Percentiles rank a stretch among this genome's conserved stretches.
phyloP scores from a whole-genome alignment of 1,140 invertebrate species.

The Orchestia grillus region DNA sequence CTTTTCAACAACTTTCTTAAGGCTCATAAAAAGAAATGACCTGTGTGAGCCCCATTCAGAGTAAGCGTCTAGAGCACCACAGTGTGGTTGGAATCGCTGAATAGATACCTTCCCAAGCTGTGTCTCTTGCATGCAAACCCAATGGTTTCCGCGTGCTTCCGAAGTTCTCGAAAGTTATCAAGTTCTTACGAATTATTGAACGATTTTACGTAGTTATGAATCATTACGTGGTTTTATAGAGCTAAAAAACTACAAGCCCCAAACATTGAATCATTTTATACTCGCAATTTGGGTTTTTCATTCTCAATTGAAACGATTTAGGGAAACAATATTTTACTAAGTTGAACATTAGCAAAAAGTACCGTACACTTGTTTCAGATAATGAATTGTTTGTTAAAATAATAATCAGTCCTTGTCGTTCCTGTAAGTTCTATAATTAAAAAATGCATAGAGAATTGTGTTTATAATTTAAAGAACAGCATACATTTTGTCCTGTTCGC shows the following conservation, averaged over 20 bases:
- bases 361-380: no score
- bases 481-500: background rate
- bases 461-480: background rate
- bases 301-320: background rate
- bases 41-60: background rate
- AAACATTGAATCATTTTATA: no score
- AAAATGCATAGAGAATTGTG: background rate
- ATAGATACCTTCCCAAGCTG: background rate
- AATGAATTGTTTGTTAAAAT: no score
- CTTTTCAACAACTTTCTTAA: conserved; percentile 22
- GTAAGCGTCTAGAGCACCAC: background rate
- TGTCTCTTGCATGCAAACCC: background rate
- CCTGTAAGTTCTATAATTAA: no score
- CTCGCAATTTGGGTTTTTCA: background rate
- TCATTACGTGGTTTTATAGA: background rate
- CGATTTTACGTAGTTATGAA: background rate
- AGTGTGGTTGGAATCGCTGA: background rate
- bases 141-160: background rate
- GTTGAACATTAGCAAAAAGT: no score
- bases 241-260: background rate
- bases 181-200: background rate
- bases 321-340: no score
- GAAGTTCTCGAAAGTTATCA: background rate
- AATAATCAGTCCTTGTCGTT: no score
- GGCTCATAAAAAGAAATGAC: conserved; percentile 19